Evolutionary conservation across 2,888 invertebrate species (phyloP).

Genomic region (Rhingia campestris): DNA sequence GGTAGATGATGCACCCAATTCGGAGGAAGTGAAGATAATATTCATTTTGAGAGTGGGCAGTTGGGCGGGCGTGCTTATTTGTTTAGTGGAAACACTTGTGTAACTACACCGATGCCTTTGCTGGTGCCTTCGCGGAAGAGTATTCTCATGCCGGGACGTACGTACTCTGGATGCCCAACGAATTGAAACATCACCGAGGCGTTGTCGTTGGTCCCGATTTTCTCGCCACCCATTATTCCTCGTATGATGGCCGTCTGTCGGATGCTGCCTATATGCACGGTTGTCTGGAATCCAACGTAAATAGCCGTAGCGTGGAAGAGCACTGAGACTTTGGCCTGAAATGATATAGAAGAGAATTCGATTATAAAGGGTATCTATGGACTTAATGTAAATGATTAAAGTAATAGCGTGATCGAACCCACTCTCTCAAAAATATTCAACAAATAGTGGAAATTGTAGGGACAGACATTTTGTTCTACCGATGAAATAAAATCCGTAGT

Average conservation of each 20-base stretch:
- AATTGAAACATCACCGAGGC: constrained; percentile 95
- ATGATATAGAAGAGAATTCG: constrained; percentile 75
- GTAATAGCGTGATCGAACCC: too few species aligned
- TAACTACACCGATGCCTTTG: constrained; percentile 93
- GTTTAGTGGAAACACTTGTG: constrained; percentile 88
- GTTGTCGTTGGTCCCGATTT: constrained; percentile 89
- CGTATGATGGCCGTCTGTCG: constrained; percentile 96
- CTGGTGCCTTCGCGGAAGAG: constrained; percentile 92
- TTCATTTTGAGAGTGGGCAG: not conserved
- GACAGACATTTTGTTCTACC: too few species aligned
- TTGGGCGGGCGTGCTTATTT: constrained; percentile 70
- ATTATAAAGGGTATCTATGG: not conserved
- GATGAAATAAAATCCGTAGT: too few species aligned
- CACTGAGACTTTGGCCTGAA: constrained; percentile 93
- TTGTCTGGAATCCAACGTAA: constrained; percentile 93
- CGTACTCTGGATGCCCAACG: constrained; percentile 93
- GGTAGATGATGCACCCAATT: constrained; percentile 4
- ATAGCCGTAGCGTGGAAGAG: constrained; percentile 94
- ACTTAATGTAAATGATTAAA: too few species aligned
- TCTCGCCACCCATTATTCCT: constrained; percentile 85
- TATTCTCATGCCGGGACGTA: constrained; percentile 89
- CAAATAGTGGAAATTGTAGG: too few species aligned
- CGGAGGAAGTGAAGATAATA: not conserved
- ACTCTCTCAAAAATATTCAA: too few species aligned
- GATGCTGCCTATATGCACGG: constrained; percentile 97